Base-by-base conservation (phyloP, 1,140 invertebrate species). In the Samia ricini region DNA sequence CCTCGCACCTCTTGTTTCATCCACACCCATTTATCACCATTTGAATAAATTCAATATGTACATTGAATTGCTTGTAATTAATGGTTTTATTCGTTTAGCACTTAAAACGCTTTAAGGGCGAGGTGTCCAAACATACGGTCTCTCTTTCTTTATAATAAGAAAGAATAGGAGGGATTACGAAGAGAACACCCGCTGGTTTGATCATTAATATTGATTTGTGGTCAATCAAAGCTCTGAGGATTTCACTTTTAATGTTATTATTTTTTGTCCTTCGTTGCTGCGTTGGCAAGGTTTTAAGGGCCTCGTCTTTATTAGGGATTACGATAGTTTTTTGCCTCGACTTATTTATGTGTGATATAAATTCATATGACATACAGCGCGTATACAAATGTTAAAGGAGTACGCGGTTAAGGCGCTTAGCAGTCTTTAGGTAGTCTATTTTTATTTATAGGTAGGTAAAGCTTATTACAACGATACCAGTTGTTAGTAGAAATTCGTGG, bases 201-300 rank as follows among this genome's bases (percentile, higher is more conserved):
- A 88, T 88, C 88, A 90, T 90, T 90, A 90, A 90, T 90, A 88
- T 88, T 90, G 88, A 90, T 90, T 90, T 90, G 88, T 90, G 88
- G 88, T 88, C 88, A 90, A 90, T 90, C 85, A 90, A 85, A 86
- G 80, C 73, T 76, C 76, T 83, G 62, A 84, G 85, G 82, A 88
- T 90, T 90, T 88, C 81, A 88, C 85, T 88, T 88, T 90, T 88
- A 84, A 86, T 87, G 71, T 74, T 79, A 77, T 81, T 79, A 79
- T 88, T 88, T 89, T 85, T 86, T 82, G 66, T 75, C 69, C 64
- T 68, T 65, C 33, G 33, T 69, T 68, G 52, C 64, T 64, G 56
- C 55, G 56, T 50, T 74, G 71, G 74, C 69, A 77, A 72, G 73
- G 72, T 77, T 83, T 82, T 79, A 81, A 76, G 80, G 71, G 79